Percentiles rank a stretch among this genome's conserved stretches.
Evolutionary conservation across 92 coral and sea anemone genomes (phyloP).

Genomic region (Bergia puertoricense): DNA sequence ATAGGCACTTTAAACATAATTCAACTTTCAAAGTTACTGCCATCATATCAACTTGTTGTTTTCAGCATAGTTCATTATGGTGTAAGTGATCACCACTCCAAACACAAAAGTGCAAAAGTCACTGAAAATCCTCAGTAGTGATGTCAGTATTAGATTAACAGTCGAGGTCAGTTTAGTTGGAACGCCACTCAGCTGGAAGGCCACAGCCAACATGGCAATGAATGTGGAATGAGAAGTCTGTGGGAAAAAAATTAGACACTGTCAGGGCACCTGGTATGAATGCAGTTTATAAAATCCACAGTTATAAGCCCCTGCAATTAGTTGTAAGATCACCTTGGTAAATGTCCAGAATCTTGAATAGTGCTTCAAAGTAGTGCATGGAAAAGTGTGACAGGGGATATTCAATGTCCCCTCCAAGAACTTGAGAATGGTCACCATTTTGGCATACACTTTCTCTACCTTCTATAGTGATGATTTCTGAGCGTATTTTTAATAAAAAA

Average conservation of each 20-base stretch:
- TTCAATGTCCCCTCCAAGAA: too few relatives aligned
- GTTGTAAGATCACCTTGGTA: too few relatives aligned
- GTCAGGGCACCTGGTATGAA: not conserved
- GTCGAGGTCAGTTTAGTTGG: constrained; percentile 54
- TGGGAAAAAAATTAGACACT: constrained; percentile 11
- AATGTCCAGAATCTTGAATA: too few relatives aligned
- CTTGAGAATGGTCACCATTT: too few relatives aligned
- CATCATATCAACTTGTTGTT: not conserved
- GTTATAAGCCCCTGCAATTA: too few relatives aligned
- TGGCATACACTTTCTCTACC: too few relatives aligned
- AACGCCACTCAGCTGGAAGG: constrained; percentile 72
- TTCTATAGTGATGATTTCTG: too few relatives aligned
- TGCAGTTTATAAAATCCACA: too few relatives aligned
- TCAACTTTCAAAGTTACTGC: not conserved
- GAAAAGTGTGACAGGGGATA: too few relatives aligned
- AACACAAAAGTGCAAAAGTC: constrained; percentile 75
- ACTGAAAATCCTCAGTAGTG: constrained; percentile 46
- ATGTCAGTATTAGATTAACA: constrained; percentile 59
- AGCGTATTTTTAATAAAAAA: too few relatives aligned
- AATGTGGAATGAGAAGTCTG: constrained; percentile 70
- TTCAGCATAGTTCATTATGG: constrained; percentile 9
- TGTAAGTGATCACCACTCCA: constrained; percentile 39
- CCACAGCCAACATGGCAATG: constrained; percentile 68
- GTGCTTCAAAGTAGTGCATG: too few relatives aligned
- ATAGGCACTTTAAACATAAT: too few relatives aligned